Percentiles rank a stretch among this genome's conserved stretches.
Conservation (phyloP, 2,888 invertebrate genomes). For the Lacanobia wlatinum region DNA sequence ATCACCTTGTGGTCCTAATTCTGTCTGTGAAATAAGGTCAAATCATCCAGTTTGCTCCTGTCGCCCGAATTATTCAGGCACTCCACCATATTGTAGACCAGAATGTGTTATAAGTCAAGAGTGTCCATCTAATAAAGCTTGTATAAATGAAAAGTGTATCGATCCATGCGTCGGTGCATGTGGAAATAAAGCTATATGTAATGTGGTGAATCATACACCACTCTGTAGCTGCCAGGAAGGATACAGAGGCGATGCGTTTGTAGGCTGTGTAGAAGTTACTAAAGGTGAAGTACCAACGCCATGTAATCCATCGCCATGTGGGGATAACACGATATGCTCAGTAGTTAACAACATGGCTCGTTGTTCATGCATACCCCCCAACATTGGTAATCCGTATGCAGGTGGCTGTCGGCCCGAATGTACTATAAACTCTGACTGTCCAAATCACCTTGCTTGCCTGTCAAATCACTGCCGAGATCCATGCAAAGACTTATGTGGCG, state of each 20-base stretch:
- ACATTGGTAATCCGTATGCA: constrained; percentile 96
- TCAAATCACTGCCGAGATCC: constrained; percentile 96
- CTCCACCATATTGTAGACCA: constrained; percentile 95
- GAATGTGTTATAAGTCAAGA: constrained; percentile 96
- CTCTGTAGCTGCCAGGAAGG: constrained; percentile 95
- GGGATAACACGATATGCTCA: constrained; percentile 95
- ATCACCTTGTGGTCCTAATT: constrained; percentile 95
- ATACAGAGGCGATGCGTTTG: constrained; percentile 96
- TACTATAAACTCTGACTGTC: constrained; percentile 95
- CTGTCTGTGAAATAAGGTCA: constrained; percentile 95
- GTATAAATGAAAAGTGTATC: constrained; percentile 95
- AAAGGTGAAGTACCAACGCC: constrained; percentile 89
- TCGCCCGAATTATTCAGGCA: constrained; percentile 94
- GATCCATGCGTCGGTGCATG: constrained; percentile 95
- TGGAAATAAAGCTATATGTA: constrained; percentile 95
- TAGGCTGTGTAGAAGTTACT: constrained; percentile 93
- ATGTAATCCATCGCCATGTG: constrained; percentile 95
- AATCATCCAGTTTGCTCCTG: constrained; percentile 95
- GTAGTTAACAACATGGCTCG: constrained; percentile 92
- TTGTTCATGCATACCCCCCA: constrained; percentile 96
- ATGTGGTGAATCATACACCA: constrained; percentile 95
- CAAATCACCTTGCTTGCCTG: constrained; percentile 94
- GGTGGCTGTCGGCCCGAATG: constrained; percentile 97
- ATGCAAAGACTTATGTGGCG: constrained; percentile 95
- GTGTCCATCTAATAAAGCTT: constrained; percentile 94